Percentiles rank a stretch among this genome's conserved stretches.
These are phyloP conservation scores for Apus apus DNA, from an alignment of 2,113 vertebrate genomes.

Conservation along the genomic window DNA sequence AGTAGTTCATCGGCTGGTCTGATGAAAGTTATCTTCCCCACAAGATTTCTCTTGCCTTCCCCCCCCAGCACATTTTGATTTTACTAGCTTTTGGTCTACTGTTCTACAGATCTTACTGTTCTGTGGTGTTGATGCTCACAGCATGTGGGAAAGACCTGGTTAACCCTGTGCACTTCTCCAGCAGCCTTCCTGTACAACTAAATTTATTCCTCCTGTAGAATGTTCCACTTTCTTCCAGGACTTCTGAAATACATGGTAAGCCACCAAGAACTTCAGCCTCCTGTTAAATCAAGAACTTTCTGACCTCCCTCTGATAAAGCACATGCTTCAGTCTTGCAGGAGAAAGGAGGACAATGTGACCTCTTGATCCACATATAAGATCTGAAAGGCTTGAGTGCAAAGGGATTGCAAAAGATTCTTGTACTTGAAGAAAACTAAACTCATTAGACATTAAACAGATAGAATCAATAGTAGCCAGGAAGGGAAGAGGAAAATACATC, in stretches of 20 bases:
- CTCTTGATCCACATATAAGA: neutral
- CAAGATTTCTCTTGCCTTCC: neutral
- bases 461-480: slow-evolving; percentile 17
- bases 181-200: neutral
- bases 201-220: slow-evolving; percentile 47
- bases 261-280: slow-evolving; percentile 39
- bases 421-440: slow-evolving; percentile 37
- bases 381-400: slow-evolving; percentile 1
- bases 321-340: neutral
- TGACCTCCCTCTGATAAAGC: slow-evolving; percentile 10
- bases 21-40: neutral
- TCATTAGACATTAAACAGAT: slow-evolving; percentile 55
- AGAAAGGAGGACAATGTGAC: neutral
- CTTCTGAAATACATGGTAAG: slow-evolving; percentile 19
- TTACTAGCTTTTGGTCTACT: slow-evolving; percentile 16
- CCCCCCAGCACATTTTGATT: neutral
- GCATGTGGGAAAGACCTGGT: slow-evolving; percentile 23
- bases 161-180: slow-evolving; percentile 16
- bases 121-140: slow-evolving; percentile 13
- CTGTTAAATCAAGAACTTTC: slow-evolving; percentile 42
- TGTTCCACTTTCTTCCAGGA: slow-evolving; percentile 31
- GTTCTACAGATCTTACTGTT: neutral
- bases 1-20: neutral
- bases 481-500: slow-evolving; percentile 20
- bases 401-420: slow-evolving; percentile 3